Conservation (phyloP, 2,113 vertebrate species). For the Melospiza melodia region DNA sequence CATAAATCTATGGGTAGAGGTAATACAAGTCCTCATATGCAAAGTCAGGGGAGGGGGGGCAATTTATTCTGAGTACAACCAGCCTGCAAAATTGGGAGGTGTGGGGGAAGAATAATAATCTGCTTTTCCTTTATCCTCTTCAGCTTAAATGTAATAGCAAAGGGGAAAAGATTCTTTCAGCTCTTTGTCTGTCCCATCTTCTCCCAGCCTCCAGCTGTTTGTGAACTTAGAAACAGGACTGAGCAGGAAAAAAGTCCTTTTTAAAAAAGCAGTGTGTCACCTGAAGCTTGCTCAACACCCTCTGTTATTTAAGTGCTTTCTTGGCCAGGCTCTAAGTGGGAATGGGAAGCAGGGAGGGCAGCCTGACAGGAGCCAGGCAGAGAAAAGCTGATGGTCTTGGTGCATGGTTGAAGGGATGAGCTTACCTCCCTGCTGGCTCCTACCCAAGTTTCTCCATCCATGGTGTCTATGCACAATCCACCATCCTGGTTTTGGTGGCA, state of each 20-base stretch:
- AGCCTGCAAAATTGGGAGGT: background rate
- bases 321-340: background rate
- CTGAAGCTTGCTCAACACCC: background rate
- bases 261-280: background rate
- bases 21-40: background rate
- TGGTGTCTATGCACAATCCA: background rate
- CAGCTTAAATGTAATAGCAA: background rate
- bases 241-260: background rate
- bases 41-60: accelerated
- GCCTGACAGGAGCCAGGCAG: background rate
- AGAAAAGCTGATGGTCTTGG: accelerated
- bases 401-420: background rate
- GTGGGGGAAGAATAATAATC: background rate
- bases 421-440: background rate
- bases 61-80: background rate
- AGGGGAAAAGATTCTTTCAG: background rate
- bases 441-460: background rate
- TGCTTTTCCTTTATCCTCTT: background rate
- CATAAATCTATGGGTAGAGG: background rate
- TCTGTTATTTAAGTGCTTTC: background rate
- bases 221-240: background rate
- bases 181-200: background rate
- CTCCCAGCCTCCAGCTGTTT: background rate
- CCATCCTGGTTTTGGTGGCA: background rate
- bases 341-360: background rate